phyloP scores from a whole-genome alignment of 2,888 invertebrate species.

The Noctua pronuba region DNA sequence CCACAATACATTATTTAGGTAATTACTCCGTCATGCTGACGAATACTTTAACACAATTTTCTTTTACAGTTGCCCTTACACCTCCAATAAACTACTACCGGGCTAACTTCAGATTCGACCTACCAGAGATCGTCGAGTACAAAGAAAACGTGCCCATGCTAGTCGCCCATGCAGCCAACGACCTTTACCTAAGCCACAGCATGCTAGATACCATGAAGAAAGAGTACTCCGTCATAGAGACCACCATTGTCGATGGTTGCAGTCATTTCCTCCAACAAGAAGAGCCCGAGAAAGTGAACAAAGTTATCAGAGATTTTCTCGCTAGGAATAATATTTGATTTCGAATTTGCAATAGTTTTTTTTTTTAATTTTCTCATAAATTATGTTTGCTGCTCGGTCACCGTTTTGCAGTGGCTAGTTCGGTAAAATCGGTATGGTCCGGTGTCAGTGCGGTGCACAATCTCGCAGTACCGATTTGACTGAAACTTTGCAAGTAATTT shows the following conservation, averaged over 20 bases:
- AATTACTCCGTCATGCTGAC: neutral
- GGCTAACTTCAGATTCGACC: conserved; percentile 79
- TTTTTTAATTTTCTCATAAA: neutral
- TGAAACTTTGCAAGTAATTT: neutral
- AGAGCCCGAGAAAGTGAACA: conserved; percentile 88
- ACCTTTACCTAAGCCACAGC: conserved; percentile 77
- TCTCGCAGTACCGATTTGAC: neutral
- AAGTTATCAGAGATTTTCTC: conserved; percentile 87
- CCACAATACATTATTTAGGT: neutral
- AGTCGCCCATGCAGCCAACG: conserved; percentile 85
- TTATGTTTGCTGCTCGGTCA: neutral
- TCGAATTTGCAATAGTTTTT: neutral
- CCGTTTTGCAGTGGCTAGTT: neutral
- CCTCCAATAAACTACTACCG: conserved; percentile 91
- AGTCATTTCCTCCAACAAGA: conserved; percentile 91
- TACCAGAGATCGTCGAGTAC: conserved; percentile 72
- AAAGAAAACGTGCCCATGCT: conserved; percentile 84
- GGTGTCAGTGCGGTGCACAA: neutral
- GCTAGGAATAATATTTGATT: conserved; percentile 76
- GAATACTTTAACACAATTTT: conserved; percentile 14
- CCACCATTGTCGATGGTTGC: conserved; percentile 82
- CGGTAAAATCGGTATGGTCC: neutral
- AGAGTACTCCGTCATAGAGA: conserved; percentile 83
- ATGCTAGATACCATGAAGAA: conserved; percentile 80
- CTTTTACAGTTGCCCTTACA: conserved; percentile 87